phyloP scores from a whole-genome alignment of 2,797 vertebrate genomes.

The Holocentrus rufus region DNA sequence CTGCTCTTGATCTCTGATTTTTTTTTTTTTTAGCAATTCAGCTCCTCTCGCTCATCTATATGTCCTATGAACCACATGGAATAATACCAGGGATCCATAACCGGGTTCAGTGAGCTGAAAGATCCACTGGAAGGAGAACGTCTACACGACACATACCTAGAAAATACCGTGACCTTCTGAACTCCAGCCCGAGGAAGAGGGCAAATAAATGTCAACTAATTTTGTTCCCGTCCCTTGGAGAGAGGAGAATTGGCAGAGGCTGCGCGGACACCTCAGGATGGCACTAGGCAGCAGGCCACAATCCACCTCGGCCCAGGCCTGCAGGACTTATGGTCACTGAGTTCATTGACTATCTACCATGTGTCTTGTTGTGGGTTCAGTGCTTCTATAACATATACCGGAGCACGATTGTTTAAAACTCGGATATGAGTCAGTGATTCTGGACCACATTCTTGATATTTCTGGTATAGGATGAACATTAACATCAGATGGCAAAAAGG shows the following conservation, averaged over 20 bases:
- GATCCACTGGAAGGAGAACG: slow-evolving; percentile 12
- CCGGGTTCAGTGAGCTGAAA: slow-evolving; percentile 27
- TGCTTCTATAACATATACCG: slow-evolving; percentile 14
- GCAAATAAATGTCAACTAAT: slow-evolving; percentile 15
- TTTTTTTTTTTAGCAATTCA: background rate
- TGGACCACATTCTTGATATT: slow-evolving; percentile 2
- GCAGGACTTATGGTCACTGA: slow-evolving; percentile 2
- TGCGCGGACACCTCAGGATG: slow-evolving; percentile 2
- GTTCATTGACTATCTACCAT: background rate
- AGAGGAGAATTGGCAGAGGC: slow-evolving; percentile 10
- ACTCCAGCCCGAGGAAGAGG: background rate
- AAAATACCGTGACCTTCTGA: slow-evolving; percentile 50
- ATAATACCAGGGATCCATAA: slow-evolving; percentile 1
- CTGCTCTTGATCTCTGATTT: slow-evolving; percentile 14
- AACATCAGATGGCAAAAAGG: background rate
- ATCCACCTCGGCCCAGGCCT: slow-evolving; percentile 13
- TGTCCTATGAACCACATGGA: background rate
- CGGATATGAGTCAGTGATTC: slow-evolving; percentile 12
- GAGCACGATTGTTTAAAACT: background rate
- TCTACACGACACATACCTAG: background rate
- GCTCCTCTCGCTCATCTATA: background rate
- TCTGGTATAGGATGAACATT: slow-evolving; percentile 1
- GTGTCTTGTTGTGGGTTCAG: slow-evolving; percentile 7
- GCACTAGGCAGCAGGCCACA: background rate
- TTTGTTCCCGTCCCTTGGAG: slow-evolving; percentile 4